Evolutionary conservation across 2,888 invertebrate genomes (phyloP).

Genomic region (Aplocera efformata): DNA sequence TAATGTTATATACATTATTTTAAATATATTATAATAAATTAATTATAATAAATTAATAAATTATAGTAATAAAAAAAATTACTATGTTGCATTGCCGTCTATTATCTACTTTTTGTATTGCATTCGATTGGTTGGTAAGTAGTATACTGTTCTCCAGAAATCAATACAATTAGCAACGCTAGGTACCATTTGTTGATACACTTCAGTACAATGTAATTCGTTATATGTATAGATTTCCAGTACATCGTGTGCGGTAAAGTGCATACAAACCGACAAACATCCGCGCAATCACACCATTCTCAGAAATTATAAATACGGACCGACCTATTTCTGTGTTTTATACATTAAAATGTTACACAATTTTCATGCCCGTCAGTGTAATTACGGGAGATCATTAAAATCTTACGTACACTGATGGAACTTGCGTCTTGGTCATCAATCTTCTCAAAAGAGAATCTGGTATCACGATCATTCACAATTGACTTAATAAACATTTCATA

Average conservation of each 20-base stretch:
- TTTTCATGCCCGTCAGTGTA: conserved; percentile 52
- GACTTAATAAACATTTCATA: no score
- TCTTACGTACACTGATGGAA: conserved; percentile 41
- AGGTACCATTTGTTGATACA: conserved; percentile 25
- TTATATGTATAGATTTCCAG: conserved; percentile 46
- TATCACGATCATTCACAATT: conserved; percentile 1
- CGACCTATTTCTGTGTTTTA: conserved; percentile 70
- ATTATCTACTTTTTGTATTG: no score
- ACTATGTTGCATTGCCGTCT: no score
- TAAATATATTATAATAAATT: no score
- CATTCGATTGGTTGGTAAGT: no score
- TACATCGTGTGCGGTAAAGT: conserved; percentile 47
- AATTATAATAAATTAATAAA: no score
- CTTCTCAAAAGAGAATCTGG: conserved; percentile 16
- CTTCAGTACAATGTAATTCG: conserved; percentile 53
- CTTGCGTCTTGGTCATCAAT: conserved; percentile 28
- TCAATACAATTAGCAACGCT: conserved; percentile 19
- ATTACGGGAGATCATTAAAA: conserved; percentile 42
- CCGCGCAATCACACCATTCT: conserved; percentile 64
- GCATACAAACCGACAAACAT: conserved; percentile 56
- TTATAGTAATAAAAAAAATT: no score
- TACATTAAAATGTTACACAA: conserved; percentile 67
- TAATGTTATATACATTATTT: no score
- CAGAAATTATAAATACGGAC: conserved; percentile 67
- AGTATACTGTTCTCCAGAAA: conserved; percentile 1